A percentile compares a stretch with the other conserved stretches of the same genome.
These are phyloP conservation scores for Phortica variegata DNA, from an alignment of 1,140 invertebrate genomes.

Conservation along the genomic window DNA sequence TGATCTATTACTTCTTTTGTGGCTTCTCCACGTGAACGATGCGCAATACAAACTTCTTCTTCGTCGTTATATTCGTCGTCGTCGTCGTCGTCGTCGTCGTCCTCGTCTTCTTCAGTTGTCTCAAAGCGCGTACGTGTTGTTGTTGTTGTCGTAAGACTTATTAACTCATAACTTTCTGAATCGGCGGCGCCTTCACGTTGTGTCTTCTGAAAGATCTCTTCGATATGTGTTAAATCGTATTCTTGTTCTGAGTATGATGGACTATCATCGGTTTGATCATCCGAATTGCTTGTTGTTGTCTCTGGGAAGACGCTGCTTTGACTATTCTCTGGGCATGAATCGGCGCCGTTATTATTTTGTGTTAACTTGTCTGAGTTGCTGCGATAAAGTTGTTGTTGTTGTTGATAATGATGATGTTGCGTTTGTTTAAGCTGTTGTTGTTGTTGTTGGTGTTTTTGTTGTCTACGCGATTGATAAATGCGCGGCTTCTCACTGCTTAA, in stretches of 20 bases:
- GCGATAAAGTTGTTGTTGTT: slow-evolving; percentile 19
- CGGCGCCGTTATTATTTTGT: slow-evolving; percentile 19
- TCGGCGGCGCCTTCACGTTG: slow-evolving; percentile 11
- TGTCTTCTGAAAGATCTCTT: slow-evolving; percentile 42
- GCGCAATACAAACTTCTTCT: too few relatives aligned
- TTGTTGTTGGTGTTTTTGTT: slow-evolving; percentile 25
- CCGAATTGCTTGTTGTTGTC: slow-evolving; percentile 45
- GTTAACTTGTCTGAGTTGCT: slow-evolving; percentile 15
- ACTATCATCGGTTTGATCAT: slow-evolving; percentile 46
- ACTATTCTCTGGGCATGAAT: slow-evolving; percentile 51
- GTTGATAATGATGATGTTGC: slow-evolving; percentile 20
- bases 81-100: slow-evolving; percentile 4
- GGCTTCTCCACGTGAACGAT: too few relatives aligned
- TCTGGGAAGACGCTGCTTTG: slow-evolving; percentile 52
- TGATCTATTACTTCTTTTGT: neutral
- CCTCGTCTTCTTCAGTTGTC: slow-evolving; percentile 36
- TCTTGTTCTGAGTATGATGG: slow-evolving; percentile 49
- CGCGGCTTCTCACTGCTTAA: slow-evolving; percentile 36
- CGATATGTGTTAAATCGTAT: slow-evolving; percentile 45
- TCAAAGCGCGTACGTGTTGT: slow-evolving; percentile 44
- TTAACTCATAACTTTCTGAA: slow-evolving; percentile 40
- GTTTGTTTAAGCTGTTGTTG: slow-evolving; percentile 14
- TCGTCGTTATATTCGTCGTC: slow-evolving; percentile 3
- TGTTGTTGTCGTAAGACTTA: slow-evolving; percentile 42
- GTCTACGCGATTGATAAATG: slow-evolving; percentile 43